Evolutionary conservation across 2,888 invertebrate species (phyloP), one percentile per base, ranked within the genome.

Genomic region (Melinaea marsaeus): DNA sequence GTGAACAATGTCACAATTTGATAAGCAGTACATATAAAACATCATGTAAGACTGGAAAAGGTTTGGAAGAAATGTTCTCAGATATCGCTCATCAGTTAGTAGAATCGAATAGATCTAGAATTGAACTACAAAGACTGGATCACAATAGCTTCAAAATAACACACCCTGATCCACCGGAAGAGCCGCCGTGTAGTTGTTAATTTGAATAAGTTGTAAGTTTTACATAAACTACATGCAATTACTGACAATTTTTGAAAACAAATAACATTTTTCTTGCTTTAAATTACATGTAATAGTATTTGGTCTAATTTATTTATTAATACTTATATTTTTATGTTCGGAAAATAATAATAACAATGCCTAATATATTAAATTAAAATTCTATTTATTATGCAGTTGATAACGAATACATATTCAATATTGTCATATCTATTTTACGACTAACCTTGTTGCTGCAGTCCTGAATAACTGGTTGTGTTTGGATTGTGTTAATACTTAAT

Each of bases 1-100:
- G 96, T 87, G 96, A 97, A 83, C 97, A 98, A 84, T 97, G 97
- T 81, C 97, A 97, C 84, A 96, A 96, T 82, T 92, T 98, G 60
- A 95, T 98, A 71, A 96, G 95, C 79, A 95, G 94, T 60, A 95
- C 95, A 58, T 98, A 96, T 80, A 96, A 95, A 85, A 97, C 97
- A 22, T 97, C 97, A 4, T 98, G 98, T 82, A 97, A 95, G 84
- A 95, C 94, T 58, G 96, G 96, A 2, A 94, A 94, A 77, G 97
- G 97, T 5, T 92, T 98, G 33, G 95, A 96, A 69, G 95, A 97
- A 81, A 98, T 98, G 98, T 98, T 98, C 81, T 90, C 93, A 55
- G 97, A 97, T 75, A 97, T 98, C 79, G 96, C 97, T 9, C 91
- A 92, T 64, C 96, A 96, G 72, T 84, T 97, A 66, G 94, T 95